These are phyloP conservation scores for Sinocyclocheilus anshuiensis DNA, from an alignment of 2,113 vertebrate genomes.

Conservation along the genomic window DNA sequence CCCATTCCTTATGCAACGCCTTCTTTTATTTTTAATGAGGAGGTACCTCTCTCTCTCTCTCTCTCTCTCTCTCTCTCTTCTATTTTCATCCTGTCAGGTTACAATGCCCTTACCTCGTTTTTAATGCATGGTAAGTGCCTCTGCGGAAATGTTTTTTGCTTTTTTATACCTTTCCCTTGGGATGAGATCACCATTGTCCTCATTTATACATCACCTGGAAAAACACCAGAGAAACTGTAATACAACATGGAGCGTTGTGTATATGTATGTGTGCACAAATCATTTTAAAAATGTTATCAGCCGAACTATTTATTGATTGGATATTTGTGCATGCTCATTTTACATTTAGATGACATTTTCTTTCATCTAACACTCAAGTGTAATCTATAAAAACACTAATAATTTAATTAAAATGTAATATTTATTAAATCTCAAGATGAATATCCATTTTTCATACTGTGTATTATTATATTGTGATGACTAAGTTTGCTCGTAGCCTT, in stretches of 20 bases:
- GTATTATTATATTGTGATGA: not conserved
- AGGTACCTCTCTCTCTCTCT: conserved; percentile 26
- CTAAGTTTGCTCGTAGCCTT: not conserved
- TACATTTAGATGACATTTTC: not conserved
- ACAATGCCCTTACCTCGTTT: conserved; percentile 25
- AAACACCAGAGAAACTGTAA: not conserved
- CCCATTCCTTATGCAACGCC: conserved; percentile 35
- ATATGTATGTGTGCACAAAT: not conserved
- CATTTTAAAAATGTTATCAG: not conserved
- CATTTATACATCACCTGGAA: not conserved
- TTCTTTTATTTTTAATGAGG: conserved; percentile 54
- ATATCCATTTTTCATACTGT: not conserved
- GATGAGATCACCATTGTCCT: not conserved
- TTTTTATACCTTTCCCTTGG: not conserved
- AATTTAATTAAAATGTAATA: not conserved
- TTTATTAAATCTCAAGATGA: not conserved
- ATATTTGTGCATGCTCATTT: not conserved
- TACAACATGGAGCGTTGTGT: not conserved
- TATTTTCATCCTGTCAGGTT: conserved; percentile 46
- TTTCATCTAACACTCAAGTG: not conserved
- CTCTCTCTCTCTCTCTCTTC: not conserved
- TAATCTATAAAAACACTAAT: not conserved
- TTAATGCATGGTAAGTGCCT: not conserved
- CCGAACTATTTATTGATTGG: not conserved
- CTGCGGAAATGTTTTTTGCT: not conserved